Evolutionary conservation across 1,140 invertebrate genomes (phyloP), one percentile per base, ranked within the genome.

Genomic region (Lasioglossum baleicum): DNA sequence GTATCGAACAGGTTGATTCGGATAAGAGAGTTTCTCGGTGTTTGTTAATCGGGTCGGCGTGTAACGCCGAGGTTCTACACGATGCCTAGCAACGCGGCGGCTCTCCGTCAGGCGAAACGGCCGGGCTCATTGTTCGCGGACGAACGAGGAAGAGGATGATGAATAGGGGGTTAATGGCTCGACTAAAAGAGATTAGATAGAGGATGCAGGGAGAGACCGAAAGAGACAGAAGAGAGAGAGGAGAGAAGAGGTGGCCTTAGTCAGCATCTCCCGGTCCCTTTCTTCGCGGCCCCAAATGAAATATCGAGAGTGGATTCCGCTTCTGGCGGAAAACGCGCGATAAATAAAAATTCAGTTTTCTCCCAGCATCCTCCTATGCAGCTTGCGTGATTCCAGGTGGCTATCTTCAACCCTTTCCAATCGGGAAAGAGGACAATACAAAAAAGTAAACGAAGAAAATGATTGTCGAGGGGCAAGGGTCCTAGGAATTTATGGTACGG

Each of bases 151-250:
- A 44, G 70, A 83, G 48, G 71, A 83, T 75, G 81, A 84, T 66
- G 70, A 83, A 70, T 61, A 72, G 66, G 69, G 70, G 71, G 75
- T 83, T 83, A 70, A 79, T 83, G 66, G 75, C 67, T 83, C 63
- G 81, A 67, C 66, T 68, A 83, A 84, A 84, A 56, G 63, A 84
- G 81, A 82, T 84, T 83, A 75, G 75, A 78, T 70, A 68, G 75
- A 71, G 67, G 40, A 66, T 10, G 26, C 26, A 6, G n/a, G 58
- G 81, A 40, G 75, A 26, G 64, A 44, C 7, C 0, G 42, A 44
- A 11, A 44, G 42, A 8, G 20, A 51, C 75, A 7, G 42, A 44
- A 48, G 10, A 11, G 44, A 11, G 44, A 48, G 8, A 48, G 44
- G 44, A 13, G 13, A 48, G 13, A 26, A 69, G 53, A n/a, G 56